phyloP scores from a whole-genome alignment of 2,888 invertebrate species.

The Heliconius sara region DNA sequence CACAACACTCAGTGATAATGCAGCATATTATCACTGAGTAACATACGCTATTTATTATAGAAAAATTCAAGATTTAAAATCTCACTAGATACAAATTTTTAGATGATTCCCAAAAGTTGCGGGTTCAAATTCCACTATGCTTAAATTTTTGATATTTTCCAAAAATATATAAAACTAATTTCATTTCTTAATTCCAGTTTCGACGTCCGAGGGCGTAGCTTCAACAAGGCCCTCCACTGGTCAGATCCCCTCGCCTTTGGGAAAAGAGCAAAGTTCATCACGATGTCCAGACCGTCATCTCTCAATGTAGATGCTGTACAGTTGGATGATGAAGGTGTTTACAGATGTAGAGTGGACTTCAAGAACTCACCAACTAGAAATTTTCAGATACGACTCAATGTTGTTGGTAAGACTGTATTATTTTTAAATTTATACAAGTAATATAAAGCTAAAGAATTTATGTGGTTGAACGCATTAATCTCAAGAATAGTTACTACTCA shows the following conservation, averaged over 20 bases:
- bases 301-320: conserved; percentile 92
- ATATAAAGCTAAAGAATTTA: too few species aligned
- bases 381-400: conserved; percentile 93
- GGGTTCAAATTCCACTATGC: too few species aligned
- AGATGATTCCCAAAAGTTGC: too few species aligned
- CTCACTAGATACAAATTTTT: too few species aligned
- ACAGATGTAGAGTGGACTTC: conserved; percentile 95
- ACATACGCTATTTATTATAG: too few species aligned
- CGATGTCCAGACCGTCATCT: conserved; percentile 90
- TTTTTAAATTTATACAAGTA: neutral
- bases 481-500: too few species aligned
- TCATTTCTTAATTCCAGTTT: conserved; percentile 82
- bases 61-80: too few species aligned
- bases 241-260: conserved; percentile 93
- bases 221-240: conserved; percentile 92
- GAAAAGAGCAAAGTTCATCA: conserved; percentile 92
- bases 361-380: conserved; percentile 94
- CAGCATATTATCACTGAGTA: too few species aligned
- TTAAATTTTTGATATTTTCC: too few species aligned
- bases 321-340: conserved; percentile 92
- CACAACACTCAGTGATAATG: too few species aligned
- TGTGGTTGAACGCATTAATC: too few species aligned
- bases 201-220: conserved; percentile 92
- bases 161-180: neutral
- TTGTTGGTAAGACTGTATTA: conserved; percentile 90